A percentile compares a stretch with the other conserved stretches of the same genome.
phyloP scores from a whole-genome alignment of 1,140 invertebrate genomes.

The Mercenaria mercenaria region DNA sequence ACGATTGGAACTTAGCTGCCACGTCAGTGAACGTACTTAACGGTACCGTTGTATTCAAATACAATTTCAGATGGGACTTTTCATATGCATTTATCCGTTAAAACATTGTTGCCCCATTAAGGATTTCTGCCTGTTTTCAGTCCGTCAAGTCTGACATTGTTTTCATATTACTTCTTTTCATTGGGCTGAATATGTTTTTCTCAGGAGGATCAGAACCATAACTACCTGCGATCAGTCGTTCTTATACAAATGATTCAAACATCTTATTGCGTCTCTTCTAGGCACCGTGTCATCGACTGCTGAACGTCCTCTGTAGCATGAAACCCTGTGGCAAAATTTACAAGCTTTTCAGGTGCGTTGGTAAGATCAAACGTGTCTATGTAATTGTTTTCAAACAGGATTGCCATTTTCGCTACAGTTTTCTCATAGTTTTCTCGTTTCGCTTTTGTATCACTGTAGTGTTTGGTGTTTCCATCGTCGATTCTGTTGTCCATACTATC shows the following conservation, averaged over 20 bases:
- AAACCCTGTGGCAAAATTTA: neutral
- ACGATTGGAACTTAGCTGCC: no score
- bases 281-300: neutral
- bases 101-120: no score
- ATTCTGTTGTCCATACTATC: neutral
- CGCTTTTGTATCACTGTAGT: neutral
- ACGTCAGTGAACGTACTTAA: no score
- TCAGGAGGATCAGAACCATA: neutral
- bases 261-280: neutral
- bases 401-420: neutral
- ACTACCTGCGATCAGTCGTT: neutral
- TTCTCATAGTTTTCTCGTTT: no score
- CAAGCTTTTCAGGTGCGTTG: no score
- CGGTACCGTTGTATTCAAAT: no score
- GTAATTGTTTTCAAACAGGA: neutral
- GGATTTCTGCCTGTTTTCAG: no score
- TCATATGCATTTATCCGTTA: no score
- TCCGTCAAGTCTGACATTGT: neutral
- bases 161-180: conserved; percentile 33
- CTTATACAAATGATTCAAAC: neutral
- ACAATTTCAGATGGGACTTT: no score
- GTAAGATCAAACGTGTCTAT: conserved; percentile 51
- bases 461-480: neutral
- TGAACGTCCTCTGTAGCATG: neutral
- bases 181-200: neutral